Percentiles rank a stretch among this genome's conserved stretches.
Evolutionary conservation across 2,797 vertebrate genomes (phyloP).

Genomic region (Cephalopachus bancanus): DNA sequence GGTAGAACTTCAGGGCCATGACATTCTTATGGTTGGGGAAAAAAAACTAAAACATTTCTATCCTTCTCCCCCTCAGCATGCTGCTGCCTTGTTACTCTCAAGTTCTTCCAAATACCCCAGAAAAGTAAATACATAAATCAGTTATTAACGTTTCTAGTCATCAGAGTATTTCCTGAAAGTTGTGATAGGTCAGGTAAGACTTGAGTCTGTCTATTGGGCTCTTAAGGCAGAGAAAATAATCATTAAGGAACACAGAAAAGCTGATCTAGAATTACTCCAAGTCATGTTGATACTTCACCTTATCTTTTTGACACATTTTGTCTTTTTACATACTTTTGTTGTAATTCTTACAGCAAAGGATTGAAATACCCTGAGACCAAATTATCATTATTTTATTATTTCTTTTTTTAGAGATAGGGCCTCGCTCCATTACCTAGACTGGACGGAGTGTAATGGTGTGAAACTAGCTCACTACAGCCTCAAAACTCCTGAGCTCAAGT

Average conservation of each 20-base stretch:
- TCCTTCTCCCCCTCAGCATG: background rate
- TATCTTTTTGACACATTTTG: background rate
- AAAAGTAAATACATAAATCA: background rate
- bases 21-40: background rate
- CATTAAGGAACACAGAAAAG: background rate
- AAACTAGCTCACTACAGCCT: too few relatives aligned
- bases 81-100: background rate
- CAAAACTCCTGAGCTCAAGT: too few relatives aligned
- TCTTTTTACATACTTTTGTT: conserved; percentile 54
- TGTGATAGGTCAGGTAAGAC: background rate
- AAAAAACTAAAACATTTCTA: background rate
- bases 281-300: background rate
- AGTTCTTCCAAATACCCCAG: background rate
- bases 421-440: too few relatives aligned
- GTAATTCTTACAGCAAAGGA: conserved; percentile 23
- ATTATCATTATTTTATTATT: background rate
- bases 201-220: background rate
- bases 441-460: too few relatives aligned
- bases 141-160: background rate
- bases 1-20: background rate
- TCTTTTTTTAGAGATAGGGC: too few relatives aligned
- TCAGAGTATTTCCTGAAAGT: conserved; percentile 24
- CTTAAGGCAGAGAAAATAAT: background rate
- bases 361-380: conserved; percentile 32
- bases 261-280: background rate